These are phyloP conservation scores for Megaceryle torquata DNA, from an alignment of 2,113 vertebrate species.

Conservation along the genomic window DNA sequence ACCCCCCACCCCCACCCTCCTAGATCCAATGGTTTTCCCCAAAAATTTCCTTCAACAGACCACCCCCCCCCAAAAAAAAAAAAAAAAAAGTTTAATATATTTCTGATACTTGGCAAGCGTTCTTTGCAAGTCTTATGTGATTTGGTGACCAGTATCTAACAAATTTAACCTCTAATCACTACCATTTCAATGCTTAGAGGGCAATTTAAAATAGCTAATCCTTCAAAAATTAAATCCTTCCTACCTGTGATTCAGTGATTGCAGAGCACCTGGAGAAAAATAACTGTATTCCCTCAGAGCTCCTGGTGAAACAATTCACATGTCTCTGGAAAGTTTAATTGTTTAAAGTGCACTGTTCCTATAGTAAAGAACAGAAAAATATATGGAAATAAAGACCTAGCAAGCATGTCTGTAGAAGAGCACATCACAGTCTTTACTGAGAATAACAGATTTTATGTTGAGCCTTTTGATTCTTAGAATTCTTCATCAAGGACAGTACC, in stretches of 20 bases:
- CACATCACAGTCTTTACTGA: not conserved
- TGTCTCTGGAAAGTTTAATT: not conserved
- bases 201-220: not conserved
- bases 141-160: not conserved
- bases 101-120: not conserved
- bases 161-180: not conserved
- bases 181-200: not conserved
- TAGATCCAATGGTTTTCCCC: too few species aligned
- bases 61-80: too few species aligned
- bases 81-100: not conserved
- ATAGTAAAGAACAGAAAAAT: not conserved
- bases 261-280: not conserved
- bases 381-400: not conserved
- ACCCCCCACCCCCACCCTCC: too few species aligned
- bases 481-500: accelerated
- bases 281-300: not conserved
- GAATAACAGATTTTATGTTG: not conserved
- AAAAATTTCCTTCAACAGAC: too few species aligned
- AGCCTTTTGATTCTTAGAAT: not conserved
- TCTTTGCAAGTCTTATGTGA: not conserved
- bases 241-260: not conserved
- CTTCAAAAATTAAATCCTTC: not conserved
- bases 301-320: not conserved
- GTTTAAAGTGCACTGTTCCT: not conserved
- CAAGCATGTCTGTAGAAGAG: not conserved